Percentiles rank a stretch among this genome's conserved stretches.
Evolutionary conservation across 2,797 vertebrate species (phyloP).

Genomic region (Apogon hyalosoma): DNA sequence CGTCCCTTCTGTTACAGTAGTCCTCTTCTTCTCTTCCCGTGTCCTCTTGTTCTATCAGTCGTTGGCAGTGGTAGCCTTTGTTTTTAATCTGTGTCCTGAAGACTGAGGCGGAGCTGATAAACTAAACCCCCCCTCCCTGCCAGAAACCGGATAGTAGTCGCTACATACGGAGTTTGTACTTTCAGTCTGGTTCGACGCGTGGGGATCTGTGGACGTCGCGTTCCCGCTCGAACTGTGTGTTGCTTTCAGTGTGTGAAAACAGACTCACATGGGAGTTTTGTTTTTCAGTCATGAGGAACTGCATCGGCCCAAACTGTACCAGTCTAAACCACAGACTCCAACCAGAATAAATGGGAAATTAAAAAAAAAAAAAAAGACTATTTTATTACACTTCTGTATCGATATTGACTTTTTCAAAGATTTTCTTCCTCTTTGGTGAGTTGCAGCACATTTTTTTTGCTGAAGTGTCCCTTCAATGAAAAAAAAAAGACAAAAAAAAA

Average conservation of each 20-base stretch:
- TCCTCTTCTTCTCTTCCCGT: slow-evolving; percentile 41
- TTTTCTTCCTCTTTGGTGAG: slow-evolving; percentile 85
- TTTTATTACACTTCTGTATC: slow-evolving; percentile 89
- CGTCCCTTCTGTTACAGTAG: slow-evolving; percentile 42
- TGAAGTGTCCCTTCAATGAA: slow-evolving; percentile 82
- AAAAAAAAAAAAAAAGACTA: slow-evolving; percentile 75
- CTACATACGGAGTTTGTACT: slow-evolving; percentile 27
- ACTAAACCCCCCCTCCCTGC: slow-evolving; percentile 69
- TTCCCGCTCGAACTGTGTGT: slow-evolving; percentile 47
- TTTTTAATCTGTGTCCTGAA: slow-evolving; percentile 86
- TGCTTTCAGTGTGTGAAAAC: slow-evolving; percentile 68
- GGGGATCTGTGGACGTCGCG: slow-evolving; percentile 75
- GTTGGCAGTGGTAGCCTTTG: slow-evolving; percentile 88
- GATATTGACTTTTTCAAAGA: slow-evolving; percentile 85
- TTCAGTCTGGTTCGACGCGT: slow-evolving; percentile 60
- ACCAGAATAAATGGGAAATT: slow-evolving; percentile 65
- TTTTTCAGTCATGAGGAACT: slow-evolving; percentile 71
- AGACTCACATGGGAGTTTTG: slow-evolving; percentile 64
- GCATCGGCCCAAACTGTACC: slow-evolving; percentile 51
- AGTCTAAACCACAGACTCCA: slow-evolving; percentile 69
- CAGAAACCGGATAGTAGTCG: slow-evolving; percentile 50
- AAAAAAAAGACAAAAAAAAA: slow-evolving; percentile 45
- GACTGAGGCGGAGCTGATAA: slow-evolving; percentile 57
- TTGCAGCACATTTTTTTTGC: slow-evolving; percentile 85
- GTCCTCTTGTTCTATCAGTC: slow-evolving; percentile 85